Percentiles rank a stretch among this genome's conserved stretches.
Conservation (phyloP, 1,140 invertebrate genomes). For the Aphelenchoides fujianensis region DNA sequence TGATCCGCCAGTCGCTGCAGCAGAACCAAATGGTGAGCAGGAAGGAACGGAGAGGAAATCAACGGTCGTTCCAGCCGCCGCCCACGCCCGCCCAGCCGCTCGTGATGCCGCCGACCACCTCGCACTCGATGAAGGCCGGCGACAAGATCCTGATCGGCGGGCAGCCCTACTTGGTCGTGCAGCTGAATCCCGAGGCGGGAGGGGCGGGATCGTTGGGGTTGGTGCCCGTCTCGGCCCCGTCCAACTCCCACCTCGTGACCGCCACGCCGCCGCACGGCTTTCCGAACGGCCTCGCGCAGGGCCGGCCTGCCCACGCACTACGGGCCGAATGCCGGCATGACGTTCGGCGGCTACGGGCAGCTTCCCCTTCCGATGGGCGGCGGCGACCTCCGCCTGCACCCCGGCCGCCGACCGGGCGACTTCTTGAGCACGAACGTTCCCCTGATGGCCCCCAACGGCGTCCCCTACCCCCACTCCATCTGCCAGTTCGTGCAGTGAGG, state of each 20-base stretch:
- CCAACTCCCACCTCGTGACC: neutral
- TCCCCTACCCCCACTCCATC: constrained; percentile 29
- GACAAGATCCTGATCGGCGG: constrained; percentile 14
- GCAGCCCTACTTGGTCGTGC: constrained; percentile 21
- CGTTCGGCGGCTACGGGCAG: neutral
- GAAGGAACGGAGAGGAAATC: neutral
- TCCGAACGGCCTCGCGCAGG: neutral
- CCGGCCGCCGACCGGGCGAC: neutral
- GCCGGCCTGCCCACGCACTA: neutral
- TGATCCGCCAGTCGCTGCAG: neutral
- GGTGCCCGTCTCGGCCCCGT: constrained; percentile 11
- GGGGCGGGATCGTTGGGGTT: neutral
- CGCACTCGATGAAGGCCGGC: neutral
- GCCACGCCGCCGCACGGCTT: neutral
- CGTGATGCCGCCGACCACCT: constrained; percentile 7
- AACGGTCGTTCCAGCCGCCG: neutral
- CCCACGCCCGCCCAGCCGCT: constrained; percentile 19
- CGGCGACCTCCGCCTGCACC: neutral
- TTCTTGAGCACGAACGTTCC: neutral
- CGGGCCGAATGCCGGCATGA: constrained; percentile 7
- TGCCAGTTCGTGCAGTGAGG: too few relatives aligned
- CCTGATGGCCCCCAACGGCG: constrained; percentile 6
- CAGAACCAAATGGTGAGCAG: constrained; percentile 8
- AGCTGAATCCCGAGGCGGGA: constrained; percentile 19
- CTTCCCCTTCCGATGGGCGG: constrained; percentile 5